Conservation (phyloP, 2,797 vertebrate species). For the Pangasius djambal region DNA sequence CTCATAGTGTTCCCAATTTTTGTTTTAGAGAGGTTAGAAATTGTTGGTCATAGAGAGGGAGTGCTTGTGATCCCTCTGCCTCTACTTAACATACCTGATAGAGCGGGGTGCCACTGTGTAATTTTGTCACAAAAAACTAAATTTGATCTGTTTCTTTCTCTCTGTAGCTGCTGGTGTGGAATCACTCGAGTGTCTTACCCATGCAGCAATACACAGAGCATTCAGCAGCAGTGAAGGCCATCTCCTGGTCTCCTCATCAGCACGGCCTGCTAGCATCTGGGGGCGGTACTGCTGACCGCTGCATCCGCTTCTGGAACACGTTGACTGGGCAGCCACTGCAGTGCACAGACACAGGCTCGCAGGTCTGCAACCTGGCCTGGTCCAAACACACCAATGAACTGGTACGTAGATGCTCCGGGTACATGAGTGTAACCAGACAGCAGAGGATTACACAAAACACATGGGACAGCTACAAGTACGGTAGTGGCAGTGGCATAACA, state of each 20-base stretch:
- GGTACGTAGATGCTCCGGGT: conserved; percentile 71
- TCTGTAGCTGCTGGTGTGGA: conserved; percentile 92
- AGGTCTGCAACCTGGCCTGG: conserved; percentile 99
- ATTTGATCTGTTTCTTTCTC: not conserved
- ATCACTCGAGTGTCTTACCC: conserved; percentile 92
- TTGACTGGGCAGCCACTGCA: conserved; percentile 94
- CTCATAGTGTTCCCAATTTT: not conserved
- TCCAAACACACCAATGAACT: conserved; percentile 98
- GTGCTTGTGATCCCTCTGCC: not conserved
- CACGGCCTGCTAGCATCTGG: conserved; percentile 94
- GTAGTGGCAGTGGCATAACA: not conserved
- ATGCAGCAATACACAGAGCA: conserved; percentile 98
- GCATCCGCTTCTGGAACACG: conserved; percentile 99
- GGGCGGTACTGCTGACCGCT: conserved; percentile 94
- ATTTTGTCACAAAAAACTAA: not conserved
- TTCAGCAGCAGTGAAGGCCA: conserved; percentile 95
- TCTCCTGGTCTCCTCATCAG: conserved; percentile 98
- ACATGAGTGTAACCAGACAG: not conserved
- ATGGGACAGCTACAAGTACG: not conserved
- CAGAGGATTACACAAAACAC: not conserved
- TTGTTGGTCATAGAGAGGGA: not conserved
- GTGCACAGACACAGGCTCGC: conserved; percentile 95
- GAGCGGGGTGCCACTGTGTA: not conserved
- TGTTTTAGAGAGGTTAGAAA: not conserved
- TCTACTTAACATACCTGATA: not conserved